Evolutionary conservation across 37 sponge, comb jelly and placozoan species (phyloP), one percentile per base, ranked within the genome.

Genomic region (Ephydatia muelleri): DNA sequence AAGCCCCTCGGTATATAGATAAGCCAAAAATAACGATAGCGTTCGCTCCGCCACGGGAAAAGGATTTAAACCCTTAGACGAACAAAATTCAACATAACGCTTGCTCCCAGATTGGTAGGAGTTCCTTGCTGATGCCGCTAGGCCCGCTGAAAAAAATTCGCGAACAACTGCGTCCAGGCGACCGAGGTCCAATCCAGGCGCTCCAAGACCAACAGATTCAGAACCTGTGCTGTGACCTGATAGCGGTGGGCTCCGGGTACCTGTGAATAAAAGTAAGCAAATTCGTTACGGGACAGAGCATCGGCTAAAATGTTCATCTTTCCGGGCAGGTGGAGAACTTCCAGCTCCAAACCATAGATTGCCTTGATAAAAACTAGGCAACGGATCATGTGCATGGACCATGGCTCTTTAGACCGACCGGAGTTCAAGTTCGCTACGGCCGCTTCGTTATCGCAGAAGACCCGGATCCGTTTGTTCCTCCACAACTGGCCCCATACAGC

Each of bases 251-350:
- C 65, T 21, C 37, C 12, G n/a, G 89, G 84, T 21, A 27, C 47
- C 47, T 68, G 37, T 13, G 34, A n/a, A 38, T 76, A 21, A 67
- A 33, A 88, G 70, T 1, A n/a, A n/a, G 23, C 22, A 4, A 67
- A 11, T 21, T 70, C 70, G 0, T 84, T 49, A 66, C 49, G 67
- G n/a, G 88, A 87, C 6, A 92, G 65, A 4, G 88, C 88, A 84
- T 92, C 88, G 25, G 92, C 92, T 38, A 38, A 66, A 0, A n/a
- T 36, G 66, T 92, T 92, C 16, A 49, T n/a, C 23, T 30, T 67
- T 26, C 90, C 82, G 1, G n/a, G 81, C 14, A 88, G 23, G 36
- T 88, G 67, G 27, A 38, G 26, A 8, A 78, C 82, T 3, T 27
- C 35, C 37, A 79, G 36, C 38, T 26, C 13, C n/a, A 86, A 30